Evolutionary conservation across 2,113 vertebrate species (phyloP), one percentile per base, ranked within the genome.

Genomic region (Ariopsis seemanni): DNA sequence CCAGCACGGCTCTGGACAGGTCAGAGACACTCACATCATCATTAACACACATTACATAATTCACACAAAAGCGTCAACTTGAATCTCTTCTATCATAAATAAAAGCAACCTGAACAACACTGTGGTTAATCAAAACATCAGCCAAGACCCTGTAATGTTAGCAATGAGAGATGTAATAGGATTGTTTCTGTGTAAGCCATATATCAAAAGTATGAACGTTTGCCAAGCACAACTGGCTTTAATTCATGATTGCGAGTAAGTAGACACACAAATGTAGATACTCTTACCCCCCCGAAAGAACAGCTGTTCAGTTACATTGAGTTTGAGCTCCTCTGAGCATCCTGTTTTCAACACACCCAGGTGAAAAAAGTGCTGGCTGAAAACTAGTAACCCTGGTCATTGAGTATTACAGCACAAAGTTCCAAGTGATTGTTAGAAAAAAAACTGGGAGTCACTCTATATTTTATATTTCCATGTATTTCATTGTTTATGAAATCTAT

Each of bases 1-100:
- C 98, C 90, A 99, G 98, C 92, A 96, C 95, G 1, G 98, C 98
- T 87, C 92, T 99, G 18, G 98, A 99, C 95, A 98, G 96, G 98
- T 99, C 96, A 92, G 94, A 62, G 15, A 77, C n/a, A 48, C 30
- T 67, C 15, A n/a, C n/a, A 22, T 48, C 4, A 4, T 69, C 30
- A 82, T 62, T 34, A 82, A 7, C 57, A 82, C 79, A 69, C n/a
- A 11, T 9, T 78, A 55, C n/a, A 55, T 18, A 1, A 55, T 53
- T 17, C 18, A 42, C 25, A 65, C 67, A 58, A 57, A 60, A 74
- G 60, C 48, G 50, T 57, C 17, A 20, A 34, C 72, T 52, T n/a
- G 12, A 18, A 63, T 52, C 11, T 11, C 17, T n/a, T 57, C 52
- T 27, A 80, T 25, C 22, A 67, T n/a, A 50, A 79, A 63, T 69